phyloP scores from a whole-genome alignment of 2,888 invertebrate species.

The Drosophila siamana region DNA sequence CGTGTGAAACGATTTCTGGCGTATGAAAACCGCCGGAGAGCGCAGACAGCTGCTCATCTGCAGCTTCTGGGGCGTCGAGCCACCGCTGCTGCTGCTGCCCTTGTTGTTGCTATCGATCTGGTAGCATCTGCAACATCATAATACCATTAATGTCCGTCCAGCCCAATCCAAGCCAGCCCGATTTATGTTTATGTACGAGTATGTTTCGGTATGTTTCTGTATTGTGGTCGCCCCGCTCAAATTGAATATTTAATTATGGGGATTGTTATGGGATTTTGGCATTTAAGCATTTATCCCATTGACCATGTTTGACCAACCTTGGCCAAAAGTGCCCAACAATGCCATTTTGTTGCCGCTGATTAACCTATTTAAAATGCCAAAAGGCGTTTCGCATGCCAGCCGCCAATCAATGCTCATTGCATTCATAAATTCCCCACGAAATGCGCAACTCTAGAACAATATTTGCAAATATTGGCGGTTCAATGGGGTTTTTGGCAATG shows the following conservation, averaged over 20 bases:
- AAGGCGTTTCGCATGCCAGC: not conserved
- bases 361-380: constrained; percentile 10
- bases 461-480: not conserved
- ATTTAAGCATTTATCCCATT: constrained; percentile 15
- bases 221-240: constrained; percentile 9
- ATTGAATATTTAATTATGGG: constrained; percentile 37
- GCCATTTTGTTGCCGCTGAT: constrained; percentile 11
- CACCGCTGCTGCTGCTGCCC: constrained; percentile 29
- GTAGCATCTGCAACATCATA: constrained; percentile 71
- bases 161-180: not conserved
- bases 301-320: not conserved
- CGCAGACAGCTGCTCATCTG: constrained; percentile 83
- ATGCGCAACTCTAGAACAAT: not conserved
- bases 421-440: not conserved
- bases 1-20: constrained; percentile 85
- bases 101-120: constrained; percentile 58
- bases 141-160: constrained; percentile 22
- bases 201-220: constrained; percentile 1
- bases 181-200: constrained; percentile 7
- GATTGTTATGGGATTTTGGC: constrained; percentile 16
- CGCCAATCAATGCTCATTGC: constrained; percentile 10
- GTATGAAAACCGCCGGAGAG: constrained; percentile 83
- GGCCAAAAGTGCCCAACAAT: constrained; percentile 11
- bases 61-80: constrained; percentile 54
- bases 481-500: not conserved